phyloP scores from a whole-genome alignment of 1,140 invertebrate species.

The Pararge aegeria region DNA sequence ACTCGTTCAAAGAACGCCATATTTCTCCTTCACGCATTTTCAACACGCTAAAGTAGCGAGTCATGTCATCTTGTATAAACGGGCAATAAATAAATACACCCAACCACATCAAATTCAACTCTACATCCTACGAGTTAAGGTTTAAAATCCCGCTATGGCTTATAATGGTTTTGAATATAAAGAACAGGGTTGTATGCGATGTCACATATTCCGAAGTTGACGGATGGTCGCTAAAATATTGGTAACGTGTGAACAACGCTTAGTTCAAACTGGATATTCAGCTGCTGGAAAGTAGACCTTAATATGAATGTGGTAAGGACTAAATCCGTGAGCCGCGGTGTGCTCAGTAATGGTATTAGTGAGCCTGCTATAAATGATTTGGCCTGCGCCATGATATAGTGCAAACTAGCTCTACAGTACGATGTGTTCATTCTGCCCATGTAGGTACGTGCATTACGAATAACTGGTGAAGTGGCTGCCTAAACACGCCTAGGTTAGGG shows the following conservation, averaged over 20 bases:
- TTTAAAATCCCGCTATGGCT: neutral
- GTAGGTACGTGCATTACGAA: too few species aligned
- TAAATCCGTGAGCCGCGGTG: neutral
- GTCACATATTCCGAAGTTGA: conserved; percentile 27
- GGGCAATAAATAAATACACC: conserved; percentile 2
- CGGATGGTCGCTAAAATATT: conserved; percentile 29
- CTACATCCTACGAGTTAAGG: neutral
- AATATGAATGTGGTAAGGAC: neutral
- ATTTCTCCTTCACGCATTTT: neutral
- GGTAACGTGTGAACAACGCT: conserved; percentile 25
- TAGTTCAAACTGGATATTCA: neutral
- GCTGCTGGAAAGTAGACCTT: neutral
- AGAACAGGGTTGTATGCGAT: conserved; percentile 19
- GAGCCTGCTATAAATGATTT: conserved; percentile 18
- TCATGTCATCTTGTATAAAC: conserved; percentile 13
- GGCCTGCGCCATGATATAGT: neutral
- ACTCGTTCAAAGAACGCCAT: neutral
- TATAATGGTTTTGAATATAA: conserved; percentile 11
- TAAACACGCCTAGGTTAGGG: too few species aligned
- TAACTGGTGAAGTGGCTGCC: too few species aligned
- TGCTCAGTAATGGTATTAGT: conserved; percentile 17
- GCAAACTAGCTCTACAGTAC: neutral
- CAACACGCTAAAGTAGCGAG: conserved; percentile 18
- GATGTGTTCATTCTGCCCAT: too few species aligned
- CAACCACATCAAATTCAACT: neutral